phyloP scores from a whole-genome alignment of 2,888 invertebrate species.

The Hipparchia sbordonii region DNA sequence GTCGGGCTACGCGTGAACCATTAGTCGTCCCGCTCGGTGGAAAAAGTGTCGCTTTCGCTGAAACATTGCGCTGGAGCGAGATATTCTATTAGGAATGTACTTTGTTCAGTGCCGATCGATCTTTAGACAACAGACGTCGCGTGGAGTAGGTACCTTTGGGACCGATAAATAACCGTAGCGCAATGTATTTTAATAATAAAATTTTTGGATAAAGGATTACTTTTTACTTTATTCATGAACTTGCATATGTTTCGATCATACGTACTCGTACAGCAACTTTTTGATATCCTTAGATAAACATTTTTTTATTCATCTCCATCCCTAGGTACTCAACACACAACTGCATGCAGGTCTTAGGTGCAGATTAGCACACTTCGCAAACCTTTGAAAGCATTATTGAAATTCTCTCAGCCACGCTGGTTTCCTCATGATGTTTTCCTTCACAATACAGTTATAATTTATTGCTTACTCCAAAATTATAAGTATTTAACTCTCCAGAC shows the following conservation, averaged over 20 bases:
- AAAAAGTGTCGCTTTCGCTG: conserved; percentile 75
- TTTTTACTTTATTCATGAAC: background rate
- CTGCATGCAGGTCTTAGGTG: too few relatives aligned
- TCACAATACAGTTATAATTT: too few relatives aligned
- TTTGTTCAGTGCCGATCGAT: conserved; percentile 79
- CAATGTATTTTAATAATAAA: conserved; percentile 63
- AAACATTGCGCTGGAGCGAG: conserved; percentile 72
- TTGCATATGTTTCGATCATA: background rate
- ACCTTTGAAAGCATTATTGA: too few relatives aligned
- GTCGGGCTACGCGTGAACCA: conserved; percentile 70
- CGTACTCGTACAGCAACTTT: too few relatives aligned
- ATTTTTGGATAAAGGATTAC: background rate
- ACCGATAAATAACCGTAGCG: conserved; percentile 74
- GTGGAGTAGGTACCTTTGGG: conserved; percentile 70
- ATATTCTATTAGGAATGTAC: conserved; percentile 80
- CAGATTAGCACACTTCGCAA: too few relatives aligned
- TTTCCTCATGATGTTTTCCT: too few relatives aligned
- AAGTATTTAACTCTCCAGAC: too few relatives aligned
- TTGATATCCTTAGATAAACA: too few relatives aligned
- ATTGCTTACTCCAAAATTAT: too few relatives aligned
- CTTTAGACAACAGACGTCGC: conserved; percentile 73
- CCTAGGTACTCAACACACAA: too few relatives aligned
- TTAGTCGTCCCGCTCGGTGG: conserved; percentile 70
- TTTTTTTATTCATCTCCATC: too few relatives aligned
- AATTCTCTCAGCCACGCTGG: too few relatives aligned